Evolutionary conservation across 2,888 invertebrate genomes (phyloP), one percentile per base, ranked within the genome.

Genomic region (Pseudeuparius sepicola): DNA sequence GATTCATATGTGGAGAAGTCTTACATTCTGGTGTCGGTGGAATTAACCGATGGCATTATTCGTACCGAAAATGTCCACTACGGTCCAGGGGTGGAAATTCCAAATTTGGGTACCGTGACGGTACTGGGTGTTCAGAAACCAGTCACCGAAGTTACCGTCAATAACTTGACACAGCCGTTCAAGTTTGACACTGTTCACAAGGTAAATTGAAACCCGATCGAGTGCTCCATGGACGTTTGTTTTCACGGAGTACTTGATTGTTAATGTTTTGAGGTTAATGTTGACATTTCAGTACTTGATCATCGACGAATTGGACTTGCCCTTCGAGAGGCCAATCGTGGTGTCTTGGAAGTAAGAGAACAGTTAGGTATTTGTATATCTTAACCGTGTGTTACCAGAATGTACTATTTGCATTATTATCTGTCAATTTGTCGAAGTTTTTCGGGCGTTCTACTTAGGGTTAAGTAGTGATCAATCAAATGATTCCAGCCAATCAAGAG

Each of bases 1-100:
- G 75, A 73, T 50, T 69, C 70, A 20, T 69, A 68, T 46, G 68
- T 71, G 53, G 73, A 75, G 47, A 67, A 67, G 36, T 66, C 66
- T 43, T 76, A 71, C 59, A 68, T 67, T 31, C 61, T 69, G 45
- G 63, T 74, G 13, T 60, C 64, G 20, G 73, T 75, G 54, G 49
- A 52, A 18, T 33, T 60, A 40, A 47, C 53, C 34, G 45, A 47
- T 2, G 49, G 49, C 6, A 49, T 47, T 23, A 39, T 63, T 14
- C 46, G 49, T 25, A 53, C 49, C 3, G 44, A 52, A 14, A 50
- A 51, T n/a, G 45, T 52, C 10, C 51, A 51, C 35, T 55, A 55
- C 51, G 53, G n/a, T n/a, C n/a, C n/a, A n/a, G n/a, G n/a, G n/a
- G 57, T 57, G 36, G 43, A 44, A 31, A 60, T 61, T 3, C 61